phyloP scores from a whole-genome alignment of 2,888 invertebrate genomes.

The Chironomus riparius region DNA sequence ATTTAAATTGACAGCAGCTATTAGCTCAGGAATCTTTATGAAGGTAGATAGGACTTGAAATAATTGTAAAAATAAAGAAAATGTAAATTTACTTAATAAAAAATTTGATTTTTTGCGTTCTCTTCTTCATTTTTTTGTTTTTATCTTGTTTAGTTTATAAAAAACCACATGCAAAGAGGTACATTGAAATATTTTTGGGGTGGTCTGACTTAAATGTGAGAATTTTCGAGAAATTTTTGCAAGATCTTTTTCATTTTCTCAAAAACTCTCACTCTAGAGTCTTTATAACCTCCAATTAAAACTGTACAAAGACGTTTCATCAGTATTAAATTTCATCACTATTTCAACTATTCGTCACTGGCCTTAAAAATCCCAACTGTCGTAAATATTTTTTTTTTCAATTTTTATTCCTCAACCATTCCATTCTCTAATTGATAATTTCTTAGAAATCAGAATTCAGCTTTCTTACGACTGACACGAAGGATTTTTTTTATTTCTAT shows the following conservation, averaged over 20 bases:
- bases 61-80: not conserved
- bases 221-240: not conserved
- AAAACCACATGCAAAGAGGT: constrained; percentile 16
- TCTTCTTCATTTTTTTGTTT: not conserved
- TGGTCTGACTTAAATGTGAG: not conserved
- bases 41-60: not conserved
- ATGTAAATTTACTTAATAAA: not conserved
- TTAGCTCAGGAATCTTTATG: too few species aligned
- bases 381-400: too few species aligned
- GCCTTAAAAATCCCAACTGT: too few species aligned
- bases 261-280: not conserved
- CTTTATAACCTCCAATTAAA: too few species aligned
- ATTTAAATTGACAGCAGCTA: not conserved
- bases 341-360: too few species aligned
- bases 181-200: constrained; percentile 2
- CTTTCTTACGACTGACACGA: too few species aligned
- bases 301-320: too few species aligned
- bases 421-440: too few species aligned
- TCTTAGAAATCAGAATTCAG: too few species aligned
- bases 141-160: not conserved
- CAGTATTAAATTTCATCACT: too few species aligned
- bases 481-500: too few species aligned
- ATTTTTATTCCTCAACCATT: too few species aligned
- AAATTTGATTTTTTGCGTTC: not conserved
- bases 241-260: not conserved